Base-by-base conservation (phyloP, 2,113 vertebrate genomes). In the Boleophthalmus pectinirostris region DNA sequence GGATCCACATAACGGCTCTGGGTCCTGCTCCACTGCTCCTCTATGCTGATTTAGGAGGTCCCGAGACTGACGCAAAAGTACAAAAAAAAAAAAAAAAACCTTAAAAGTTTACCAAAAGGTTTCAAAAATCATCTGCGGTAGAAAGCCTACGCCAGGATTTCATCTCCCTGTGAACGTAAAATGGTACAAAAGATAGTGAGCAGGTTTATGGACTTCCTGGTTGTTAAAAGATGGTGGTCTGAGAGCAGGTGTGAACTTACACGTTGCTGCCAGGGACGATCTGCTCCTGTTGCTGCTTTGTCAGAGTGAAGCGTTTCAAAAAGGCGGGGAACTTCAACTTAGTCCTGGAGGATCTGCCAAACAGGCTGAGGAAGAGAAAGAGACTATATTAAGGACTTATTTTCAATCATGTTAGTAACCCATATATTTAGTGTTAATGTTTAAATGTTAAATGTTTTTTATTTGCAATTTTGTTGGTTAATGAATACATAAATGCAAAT, bases 121-220 rank as follows among this genome's bases (percentile, higher is more conserved):
- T 69, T 81, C 78, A 92, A 8, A 85, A 0, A 0, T 60, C 74
- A 38, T 90, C 91, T 12, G 87, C 92, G 11, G 85, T 33, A 15
- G 87, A 70, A 35, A 93, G 86, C 29, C 86, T 80, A 72, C 92
- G 89, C 92, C 93, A 94, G 0, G 90, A 93, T 83, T 90, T 93
- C 61, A 91, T 91, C 72, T 90, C 88, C 78, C 93, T 94, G 85
- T 43, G 68, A 68, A 47, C 29, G 38, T 3, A 63, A 56, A 45
- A 21, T n/a, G 3, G 60, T 10, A 69, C 0, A 61, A n/a, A 79
- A 38, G 47, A 72, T 24, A 47, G 5, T 64, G 77, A 5, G 60
- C 61, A 61, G n/a, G 57, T 57, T 43, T 21, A 54, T 21, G 23
- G 2, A 45, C 25, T 3, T 2, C 21, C 8, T 47, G 23, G 11